These are phyloP conservation scores for Mycalesis mineus DNA, from an alignment of 2,888 invertebrate species.

Conservation along the genomic window DNA sequence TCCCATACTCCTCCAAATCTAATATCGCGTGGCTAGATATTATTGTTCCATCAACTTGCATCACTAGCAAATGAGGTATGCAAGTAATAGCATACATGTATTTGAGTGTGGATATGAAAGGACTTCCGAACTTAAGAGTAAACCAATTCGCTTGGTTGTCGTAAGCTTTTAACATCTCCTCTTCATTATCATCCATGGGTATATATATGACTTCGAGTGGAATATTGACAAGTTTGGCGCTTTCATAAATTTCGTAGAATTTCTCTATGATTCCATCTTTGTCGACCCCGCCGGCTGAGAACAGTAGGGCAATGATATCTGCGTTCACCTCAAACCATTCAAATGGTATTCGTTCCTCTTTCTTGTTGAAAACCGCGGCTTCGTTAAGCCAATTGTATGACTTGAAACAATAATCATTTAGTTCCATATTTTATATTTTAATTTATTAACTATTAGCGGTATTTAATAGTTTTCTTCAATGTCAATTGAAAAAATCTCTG, in stretches of 20 bases:
- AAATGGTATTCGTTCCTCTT: conserved; percentile 36
- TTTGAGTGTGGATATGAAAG: conserved; percentile 43
- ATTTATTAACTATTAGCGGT: no score
- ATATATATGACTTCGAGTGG: conserved; percentile 65
- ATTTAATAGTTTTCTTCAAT: no score
- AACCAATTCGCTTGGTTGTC: conserved; percentile 68
- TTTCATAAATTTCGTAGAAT: conserved; percentile 63
- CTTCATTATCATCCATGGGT: conserved; percentile 52
- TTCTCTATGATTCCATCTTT: conserved; percentile 48
- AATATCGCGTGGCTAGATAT: conserved; percentile 51
- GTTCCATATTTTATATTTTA: conserved; percentile 22
- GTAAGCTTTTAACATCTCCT: conserved; percentile 42
- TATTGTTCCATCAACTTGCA: conserved; percentile 48
- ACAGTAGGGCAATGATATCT: conserved; percentile 53
- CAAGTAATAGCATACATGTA: conserved; percentile 53
- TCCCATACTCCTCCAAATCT: conserved; percentile 57
- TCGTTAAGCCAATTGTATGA: conserved; percentile 51
- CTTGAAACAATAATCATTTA: conserved; percentile 27
- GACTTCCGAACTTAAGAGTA: conserved; percentile 50
- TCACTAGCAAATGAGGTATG: conserved; percentile 51
- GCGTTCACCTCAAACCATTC: conserved; percentile 52
- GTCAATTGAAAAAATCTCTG: no score
- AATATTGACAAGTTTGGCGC: conserved; percentile 48
- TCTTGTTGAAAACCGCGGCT: conserved; percentile 50
- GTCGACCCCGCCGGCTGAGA: conserved; percentile 50